Conservation (phyloP, 2,888 invertebrate species). For the Andrena fulva region DNA sequence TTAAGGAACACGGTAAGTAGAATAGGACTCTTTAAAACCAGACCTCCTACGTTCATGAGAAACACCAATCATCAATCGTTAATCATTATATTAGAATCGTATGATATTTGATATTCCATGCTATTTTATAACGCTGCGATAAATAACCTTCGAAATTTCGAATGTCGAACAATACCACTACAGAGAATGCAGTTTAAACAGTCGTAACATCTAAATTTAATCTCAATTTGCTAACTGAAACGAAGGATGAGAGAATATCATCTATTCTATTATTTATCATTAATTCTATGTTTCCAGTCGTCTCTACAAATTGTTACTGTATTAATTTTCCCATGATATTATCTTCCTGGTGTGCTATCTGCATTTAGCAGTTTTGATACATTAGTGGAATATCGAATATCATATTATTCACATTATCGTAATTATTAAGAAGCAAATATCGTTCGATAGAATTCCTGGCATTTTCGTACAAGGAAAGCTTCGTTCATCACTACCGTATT, state of each 20-base stretch:
- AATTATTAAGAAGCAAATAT: too few species aligned
- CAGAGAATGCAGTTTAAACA: neutral
- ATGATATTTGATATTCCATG: neutral
- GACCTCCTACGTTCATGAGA: neutral
- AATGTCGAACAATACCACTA: neutral
- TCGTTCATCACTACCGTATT: neutral
- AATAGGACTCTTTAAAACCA: neutral
- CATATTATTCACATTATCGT: too few species aligned
- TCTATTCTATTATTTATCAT: too few species aligned
- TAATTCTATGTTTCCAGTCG: too few species aligned
- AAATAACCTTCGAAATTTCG: neutral
- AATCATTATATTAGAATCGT: neutral
- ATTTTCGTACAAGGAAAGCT: neutral
- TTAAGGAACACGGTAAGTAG: constrained; percentile 3
- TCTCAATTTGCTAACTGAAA: neutral
- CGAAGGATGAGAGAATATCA: neutral
- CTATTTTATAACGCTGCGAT: neutral
- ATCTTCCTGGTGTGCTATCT: too few species aligned
- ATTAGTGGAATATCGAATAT: too few species aligned
- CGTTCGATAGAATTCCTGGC: too few species aligned
- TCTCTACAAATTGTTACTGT: too few species aligned
- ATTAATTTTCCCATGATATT: too few species aligned
- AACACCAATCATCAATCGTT: neutral
- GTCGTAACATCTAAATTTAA: neutral
- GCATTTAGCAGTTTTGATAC: too few species aligned